Evolutionary conservation across 2,113 vertebrate genomes (phyloP), one percentile per base, ranked within the genome.

Genomic region (Ochotona princeps): DNA sequence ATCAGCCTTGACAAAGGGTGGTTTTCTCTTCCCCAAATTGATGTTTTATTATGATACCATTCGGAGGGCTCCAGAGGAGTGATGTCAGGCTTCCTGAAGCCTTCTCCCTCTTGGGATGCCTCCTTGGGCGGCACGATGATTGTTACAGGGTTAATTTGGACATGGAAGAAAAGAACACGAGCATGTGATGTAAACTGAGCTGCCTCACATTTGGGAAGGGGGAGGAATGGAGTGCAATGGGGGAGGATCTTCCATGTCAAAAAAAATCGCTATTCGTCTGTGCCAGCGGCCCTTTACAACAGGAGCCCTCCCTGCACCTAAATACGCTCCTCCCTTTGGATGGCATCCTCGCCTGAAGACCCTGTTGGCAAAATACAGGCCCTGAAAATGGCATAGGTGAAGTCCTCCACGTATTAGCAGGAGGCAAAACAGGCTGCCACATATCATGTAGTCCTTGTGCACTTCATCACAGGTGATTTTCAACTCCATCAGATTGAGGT

Each of bases 1-100:
- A 84, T 78, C 47, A 51, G 80, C 72, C 83, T 26, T 94, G 83
- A 63, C 44, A 35, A 79, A 92, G 91, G 94, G 87, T 91, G 93
- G 81, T 94, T 87, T 94, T 92, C 81, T 94, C 73, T 65, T 81
- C 72, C 38, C 38, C n/a, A 73, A 94, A 54, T 81, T 74, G 49
- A 30, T 89, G 91, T 91, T 93, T 90, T 66, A 47, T 93, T 95
- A 95, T 89, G 47, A 97, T 93, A 94, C 66, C 12, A 47, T 87
- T 82, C 65, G 26, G 83, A 90, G 65, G 65, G 49, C 78, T 93
- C 60, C 13, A 70, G 69, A 89, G 30, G 47, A 75, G 67, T 79
- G 88, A 82, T 76, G 28, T 44, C 80, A 51, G 88, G 75, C 51
- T 66, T 65, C 83, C 89, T 80, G 57, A 91, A 80, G 73, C 51